Base-by-base conservation (phyloP, 2,797 vertebrate genomes). In the Halcyon chelicuti region DNA sequence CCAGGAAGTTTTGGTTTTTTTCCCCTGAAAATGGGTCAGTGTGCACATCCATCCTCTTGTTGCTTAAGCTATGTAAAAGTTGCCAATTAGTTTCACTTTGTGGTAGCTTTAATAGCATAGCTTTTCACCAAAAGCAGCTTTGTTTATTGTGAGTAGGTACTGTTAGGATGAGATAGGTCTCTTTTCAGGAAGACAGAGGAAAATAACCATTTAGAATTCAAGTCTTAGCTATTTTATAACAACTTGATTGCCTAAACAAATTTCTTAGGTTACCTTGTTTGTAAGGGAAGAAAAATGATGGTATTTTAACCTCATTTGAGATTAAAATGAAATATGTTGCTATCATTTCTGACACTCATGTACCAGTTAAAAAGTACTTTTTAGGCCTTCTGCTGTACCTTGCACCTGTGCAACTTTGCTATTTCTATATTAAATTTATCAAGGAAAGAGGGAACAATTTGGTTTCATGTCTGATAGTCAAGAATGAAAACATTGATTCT, bases 21-120 rank as follows among this genome's bases (percentile, higher is more conserved):
- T n/a, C 42, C 55, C 26, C 19, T 54, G 31, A 68, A 82, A 79
- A 76, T 18, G 17, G 7, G 22, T 73, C 29, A 35, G 13, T 4
- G 0, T 65, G 40, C 12, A 9, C 5, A 33, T 29, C 12, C 1
- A 1, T 68, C 12, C 7, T 70, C 23, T 63, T 70, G 20, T 2
- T 1, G 1, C 28, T 91, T 57, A 58, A 62, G 39, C 35, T 31
- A 1, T 35, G 37, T 82, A 39, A 22, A 88, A 82, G 20, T 85
- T 65, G 65, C 1, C 8, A 6, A 11, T 65, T 82, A 33, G 14
- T 65, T 86, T 84, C 20, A 12, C 18, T 86, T 86, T 13, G 18
- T 57, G 12, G 25, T 67, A n/a, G 25, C 28, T 86, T 77, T 63
- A 20, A 7, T 60, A 81, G 22, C n/a, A 13, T 7, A 44, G 15